Base-by-base conservation (phyloP, 1,140 invertebrate genomes). In the Tetragonula clypearis region DNA sequence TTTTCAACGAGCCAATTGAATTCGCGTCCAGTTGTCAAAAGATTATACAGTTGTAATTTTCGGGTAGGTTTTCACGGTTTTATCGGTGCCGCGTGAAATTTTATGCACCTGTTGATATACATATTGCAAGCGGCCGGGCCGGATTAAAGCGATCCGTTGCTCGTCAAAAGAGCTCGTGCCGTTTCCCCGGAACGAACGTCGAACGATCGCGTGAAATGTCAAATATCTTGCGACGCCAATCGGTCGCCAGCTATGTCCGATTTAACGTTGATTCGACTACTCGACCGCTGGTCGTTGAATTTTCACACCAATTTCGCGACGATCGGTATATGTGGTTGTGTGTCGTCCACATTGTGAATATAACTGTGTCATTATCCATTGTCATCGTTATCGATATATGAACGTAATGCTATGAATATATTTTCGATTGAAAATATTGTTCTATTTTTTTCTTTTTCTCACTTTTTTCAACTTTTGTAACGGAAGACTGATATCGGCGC, bases 91-190 rank as follows among this genome's bases (percentile, higher is more conserved):
- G 53, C 19, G 62, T n/a, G 19, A 21, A 77, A 66, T 83, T 83
- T 68, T 68, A 55, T 72, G 49, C 77, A 84, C 82, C 82, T 84
- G 82, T 84, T 84, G 82, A 84, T 84, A 41, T 23, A n/a, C n/a
- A 84, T 53, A 35, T 35, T 35, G 82, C 56, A 58, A 56, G 41
- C 15, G 17, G 23, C 41, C 30, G 35, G 21, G 35, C 17, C 3
- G n/a, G 77, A 79, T 79, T 79, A 79, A 84, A 71, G 68, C 56
- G 41, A 71, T 79, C 21, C 19, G 41, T 26, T 30, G 2, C 56
- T 78, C 55, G 55, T 78, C 82, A 49, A 69, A 69, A 68, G 53
- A 56, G 15, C 21, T 8, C 5, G 35, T 60, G n/a, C 2, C 73
- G 14, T 19, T 35, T 68, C 21, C 55, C n/a, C 41, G 41, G 14